Evolutionary conservation across 2,113 vertebrate species (phyloP), one percentile per base, ranked within the genome.

Genomic region (mouse (Mus musculus)): DNA sequence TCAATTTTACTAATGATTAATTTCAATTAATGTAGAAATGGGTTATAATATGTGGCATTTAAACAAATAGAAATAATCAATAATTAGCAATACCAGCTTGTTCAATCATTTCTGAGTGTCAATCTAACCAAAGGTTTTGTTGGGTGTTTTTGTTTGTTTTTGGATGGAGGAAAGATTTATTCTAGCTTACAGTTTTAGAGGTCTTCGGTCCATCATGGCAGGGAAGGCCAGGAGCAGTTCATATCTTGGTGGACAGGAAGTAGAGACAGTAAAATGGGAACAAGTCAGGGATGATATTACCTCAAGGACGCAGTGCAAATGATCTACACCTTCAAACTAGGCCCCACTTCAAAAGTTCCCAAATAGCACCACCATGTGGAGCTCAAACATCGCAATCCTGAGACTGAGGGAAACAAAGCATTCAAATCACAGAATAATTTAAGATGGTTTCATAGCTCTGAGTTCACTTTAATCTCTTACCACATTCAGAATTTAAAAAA

Each of bases 381-480:
- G 82, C 22, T 5, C 63, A 67, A 86, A 39, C 3, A 42, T 84
- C 28, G 22, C 81, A 84, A 26, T 61, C 13, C 19, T 82, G 36
- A 82, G 6, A 13, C 13, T 24, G 10, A 19, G 6, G 11, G 56
- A 84, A 59, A 84, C 56, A 63, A 8, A 42, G 3, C 24, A 42
- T 49, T 69, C 63, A 86, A 69, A 49, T 33, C 42, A 69, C 26
- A 86, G 39, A 59, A 63, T 26, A 19, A 5, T 28, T 93, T 67
- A 72, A 30, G 54, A 33, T 6, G 17, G 39, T 28, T 85, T 96
- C 39, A 61, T 86, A 72, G n/a, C 36, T 95, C 77, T 87, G 84
- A 93, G 69, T 75, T 67, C 67, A 61, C 46, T 73, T 67, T 90
- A 61, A 61, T 90, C 84, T 80, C 89, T 92, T 72, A 72, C 30